phyloP scores from a whole-genome alignment of 2,888 invertebrate species.

The Sepioteuthis lessoniana region DNA sequence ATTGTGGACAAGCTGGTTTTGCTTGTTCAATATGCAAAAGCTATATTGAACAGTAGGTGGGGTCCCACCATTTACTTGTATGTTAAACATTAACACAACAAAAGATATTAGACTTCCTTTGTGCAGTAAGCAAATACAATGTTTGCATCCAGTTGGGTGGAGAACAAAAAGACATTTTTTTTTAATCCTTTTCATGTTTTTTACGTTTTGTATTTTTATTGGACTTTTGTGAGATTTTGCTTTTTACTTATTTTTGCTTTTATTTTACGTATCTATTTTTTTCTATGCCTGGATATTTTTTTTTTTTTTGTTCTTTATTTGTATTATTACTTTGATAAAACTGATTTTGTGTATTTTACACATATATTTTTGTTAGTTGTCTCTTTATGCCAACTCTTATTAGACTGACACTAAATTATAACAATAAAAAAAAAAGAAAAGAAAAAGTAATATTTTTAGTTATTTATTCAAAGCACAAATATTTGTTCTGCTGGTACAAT shows the following conservation, averaged over 20 bases:
- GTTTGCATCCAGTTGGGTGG: conserved; percentile 1
- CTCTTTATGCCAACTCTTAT: no score
- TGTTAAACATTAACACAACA: conserved; percentile 23
- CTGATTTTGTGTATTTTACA: neutral
- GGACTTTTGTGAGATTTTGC: no score
- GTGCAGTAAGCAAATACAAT: neutral
- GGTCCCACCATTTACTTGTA: neutral
- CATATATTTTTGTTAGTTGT: no score
- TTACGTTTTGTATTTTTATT: neutral
- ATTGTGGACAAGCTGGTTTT: neutral
- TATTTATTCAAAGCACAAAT: no score
- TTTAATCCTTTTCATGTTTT: neutral
- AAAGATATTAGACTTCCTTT: neutral
- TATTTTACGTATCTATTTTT: neutral
- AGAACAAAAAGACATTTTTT: neutral
- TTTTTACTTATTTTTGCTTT: neutral
- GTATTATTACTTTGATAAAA: neutral
- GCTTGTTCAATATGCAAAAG: neutral
- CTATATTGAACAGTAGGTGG: neutral
- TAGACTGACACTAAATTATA: no score
- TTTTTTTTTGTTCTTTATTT: neutral
- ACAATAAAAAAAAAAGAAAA: no score
- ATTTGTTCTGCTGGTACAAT: neutral
- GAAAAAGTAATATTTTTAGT: no score
- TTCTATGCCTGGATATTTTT: neutral